Base-by-base conservation (phyloP, 2,888 invertebrate species). In the Trisateles emortualis region DNA sequence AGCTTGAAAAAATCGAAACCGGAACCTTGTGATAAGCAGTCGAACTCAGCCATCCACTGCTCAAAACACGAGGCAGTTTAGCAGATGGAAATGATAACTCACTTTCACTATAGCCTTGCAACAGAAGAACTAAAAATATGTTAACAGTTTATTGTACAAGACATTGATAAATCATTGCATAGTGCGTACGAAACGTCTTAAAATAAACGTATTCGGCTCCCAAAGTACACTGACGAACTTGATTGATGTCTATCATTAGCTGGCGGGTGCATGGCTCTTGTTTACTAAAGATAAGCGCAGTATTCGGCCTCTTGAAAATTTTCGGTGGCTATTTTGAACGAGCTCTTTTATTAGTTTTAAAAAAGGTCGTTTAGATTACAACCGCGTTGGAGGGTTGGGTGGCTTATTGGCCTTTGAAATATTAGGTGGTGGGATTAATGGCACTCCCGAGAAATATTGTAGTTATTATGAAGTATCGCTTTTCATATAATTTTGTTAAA, bases 301-400 rank as follows among this genome's bases (percentile, higher is more conserved):
- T 71, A 63, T 64, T 81, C 66, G 71, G 70, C 73, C 87, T 84
- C 89, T 88, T 80, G 86, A 90, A 84, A 84, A 84, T 71, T 86
- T 88, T 87, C 89, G 86, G 91, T 89, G 87, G 92, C 90, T 92
- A 91, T 92, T 91, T 91, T 83, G 83, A 90, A 90, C 89, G 85
- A 86, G 81, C 82, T 85, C 81, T 90, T 91, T 91, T 91, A 92
- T 90, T 90, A 89, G 90, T 88, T 91, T 88, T 88, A 89, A 90
- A 92, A 88, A 89, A 84, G 91, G 88, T 88, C 88, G 90, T 91
- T 92, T 88, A 92, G 92, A 92, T 92, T 90, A 91, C 82, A 78
- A 64, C 69, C 67, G 81, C 80, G 79, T 86, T 80, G 78, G 84
- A 81, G 83, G 84, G 83, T 79, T 81, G 78, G 69, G 79, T 81